These are phyloP conservation scores for Holothuria glaberrima DNA, from an alignment of 35 echinoderm and acorn worm genomes.

Conservation along the genomic window DNA sequence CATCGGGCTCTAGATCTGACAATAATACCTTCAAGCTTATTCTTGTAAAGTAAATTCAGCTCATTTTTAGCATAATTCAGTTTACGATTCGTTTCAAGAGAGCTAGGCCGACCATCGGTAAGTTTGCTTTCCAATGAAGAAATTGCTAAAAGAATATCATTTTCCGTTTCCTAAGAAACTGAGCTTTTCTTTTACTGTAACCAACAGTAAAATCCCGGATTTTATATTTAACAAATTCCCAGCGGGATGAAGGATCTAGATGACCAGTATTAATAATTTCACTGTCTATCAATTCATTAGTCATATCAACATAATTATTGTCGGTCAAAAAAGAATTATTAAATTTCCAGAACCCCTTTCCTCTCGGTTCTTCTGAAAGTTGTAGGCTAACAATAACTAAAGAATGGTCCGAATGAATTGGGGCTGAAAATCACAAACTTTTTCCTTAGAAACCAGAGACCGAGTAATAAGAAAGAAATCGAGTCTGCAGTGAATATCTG, in stretches of 20 bases:
- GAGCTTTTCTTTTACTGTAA: slow-evolving; percentile 19
- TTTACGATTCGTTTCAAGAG: background rate
- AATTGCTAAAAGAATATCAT: too few species aligned
- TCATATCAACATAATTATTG: too few species aligned
- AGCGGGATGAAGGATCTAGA: too few species aligned
- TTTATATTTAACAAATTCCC: background rate
- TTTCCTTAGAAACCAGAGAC: too few species aligned
- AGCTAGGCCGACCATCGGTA: background rate
- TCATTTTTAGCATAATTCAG: background rate
- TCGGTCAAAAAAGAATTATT: slow-evolving; percentile 8
- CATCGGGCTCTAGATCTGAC: slow-evolving; percentile 22
- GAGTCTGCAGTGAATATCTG: too few species aligned
- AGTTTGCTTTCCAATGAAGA: background rate
- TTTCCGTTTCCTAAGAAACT: too few species aligned
- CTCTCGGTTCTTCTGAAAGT: slow-evolving; percentile 9
- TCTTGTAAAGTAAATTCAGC: background rate
- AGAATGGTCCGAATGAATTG: background rate
- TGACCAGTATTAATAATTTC: background rate
- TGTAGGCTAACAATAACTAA: background rate
- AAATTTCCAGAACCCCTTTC: slow-evolving; percentile 2
- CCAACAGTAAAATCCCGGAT: background rate
- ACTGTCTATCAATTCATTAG: background rate
- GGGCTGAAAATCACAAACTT: background rate
- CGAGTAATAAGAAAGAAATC: slow-evolving; percentile 11
- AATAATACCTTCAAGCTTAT: slow-evolving; percentile 29